Base-by-base conservation (phyloP, 2,113 vertebrate species). In the Mormyrus iriodes region DNA sequence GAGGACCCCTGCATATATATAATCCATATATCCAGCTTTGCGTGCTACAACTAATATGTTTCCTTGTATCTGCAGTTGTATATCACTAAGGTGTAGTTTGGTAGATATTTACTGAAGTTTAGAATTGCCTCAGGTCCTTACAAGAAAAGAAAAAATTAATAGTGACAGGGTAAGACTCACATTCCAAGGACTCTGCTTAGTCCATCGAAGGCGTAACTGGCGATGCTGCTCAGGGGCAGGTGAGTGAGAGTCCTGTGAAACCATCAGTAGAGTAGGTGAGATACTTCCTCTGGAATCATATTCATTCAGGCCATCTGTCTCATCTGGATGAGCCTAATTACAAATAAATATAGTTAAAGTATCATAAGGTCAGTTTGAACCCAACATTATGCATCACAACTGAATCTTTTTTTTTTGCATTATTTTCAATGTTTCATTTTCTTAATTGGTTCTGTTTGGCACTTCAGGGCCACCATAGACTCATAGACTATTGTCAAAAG, bases 141-240 rank as follows among this genome's bases (percentile, higher is more conserved):
- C 39, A 76, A 76, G 15, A 76, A 42, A 35, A 79, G 73, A 15
- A 39, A 42, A 79, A 27, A 42, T 39, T 19, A 79, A 79, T 17
- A 79, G 35, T 79, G 15, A 42, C 35, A 76, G 85, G 52, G 31
- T 49, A 52, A 90, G 90, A 94, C 94, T 83, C 91, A 94, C 94
- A 95, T 95, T 90, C 90, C 91, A 83, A 92, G 90, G 27, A 94
- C 94, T 90, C 85, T 90, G 86, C 27, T 91, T 88, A 95, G 91
- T 31, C 90, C 91, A 49, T 94, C 93, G 86, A 95, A 94, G 87
- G 93, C 92, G 88, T 91, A 90, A 65, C 93, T 93, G 88, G 90
- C 86, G 89, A 95, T 94, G 0, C 88, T 92, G 76, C 21, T 91
- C 48, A 94, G 82, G 55, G 92, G 88, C 55, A 94, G 90, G 79